Percentiles rank a stretch among this genome's conserved stretches.
Conservation (phyloP, 2,888 invertebrate species). For the Hypomecis punctinalis region DNA sequence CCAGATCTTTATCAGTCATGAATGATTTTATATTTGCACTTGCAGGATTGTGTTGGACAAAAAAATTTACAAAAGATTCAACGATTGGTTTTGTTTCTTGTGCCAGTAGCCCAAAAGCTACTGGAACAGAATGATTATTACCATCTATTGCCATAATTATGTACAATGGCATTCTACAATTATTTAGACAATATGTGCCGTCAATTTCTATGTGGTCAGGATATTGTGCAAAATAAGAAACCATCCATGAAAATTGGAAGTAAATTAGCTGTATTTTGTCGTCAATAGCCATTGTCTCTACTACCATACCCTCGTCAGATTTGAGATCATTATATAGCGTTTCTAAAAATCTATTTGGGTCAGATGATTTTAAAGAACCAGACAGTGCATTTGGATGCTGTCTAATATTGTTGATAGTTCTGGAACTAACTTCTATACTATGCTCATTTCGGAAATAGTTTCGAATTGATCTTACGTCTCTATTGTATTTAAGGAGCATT, state of each 20-base stretch:
- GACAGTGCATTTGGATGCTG: background rate
- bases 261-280: constrained; percentile 8
- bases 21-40: constrained; percentile 14
- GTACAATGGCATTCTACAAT: no score
- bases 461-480: no score
- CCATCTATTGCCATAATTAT: no score
- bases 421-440: no score
- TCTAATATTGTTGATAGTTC: no score
- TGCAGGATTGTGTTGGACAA: constrained; percentile 5
- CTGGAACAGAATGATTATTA: constrained; percentile 15
- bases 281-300: constrained; percentile 11
- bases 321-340: constrained; percentile 1
- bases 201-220: constrained; percentile 20
- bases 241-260: constrained; percentile 23
- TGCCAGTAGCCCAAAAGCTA: constrained; percentile 7
- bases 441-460: background rate
- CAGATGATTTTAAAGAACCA: background rate
- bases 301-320: constrained; percentile 9
- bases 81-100: constrained; percentile 6
- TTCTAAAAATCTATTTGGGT: constrained; percentile 1
- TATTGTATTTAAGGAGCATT: no score
- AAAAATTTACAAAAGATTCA: constrained; percentile 2
- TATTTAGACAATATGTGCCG: no score
- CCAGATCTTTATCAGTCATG: constrained; percentile 21
- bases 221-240: constrained; percentile 17